Evolutionary conservation across 2,888 invertebrate species (phyloP), one percentile per base, ranked within the genome.

Genomic region (Operophtera brumata): DNA sequence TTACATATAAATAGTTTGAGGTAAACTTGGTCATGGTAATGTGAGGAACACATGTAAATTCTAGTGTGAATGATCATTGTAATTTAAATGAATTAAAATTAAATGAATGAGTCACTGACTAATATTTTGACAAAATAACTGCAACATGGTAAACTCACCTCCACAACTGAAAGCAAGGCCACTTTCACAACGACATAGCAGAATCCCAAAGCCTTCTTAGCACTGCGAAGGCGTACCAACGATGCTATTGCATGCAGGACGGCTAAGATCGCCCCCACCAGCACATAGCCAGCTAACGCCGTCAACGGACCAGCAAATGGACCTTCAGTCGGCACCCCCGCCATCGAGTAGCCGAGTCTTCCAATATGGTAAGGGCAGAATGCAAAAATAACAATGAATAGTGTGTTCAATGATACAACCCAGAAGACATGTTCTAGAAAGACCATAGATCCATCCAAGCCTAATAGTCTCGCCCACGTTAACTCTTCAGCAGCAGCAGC

Each of bases 381-480:
- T 37, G 99, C 99, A 89, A 99, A 99, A 13, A 98, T 95, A 60
- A 99, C 92, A 63, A 99, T 99, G 79, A 99, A 99, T 52, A 99
- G 91, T 0, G 99, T 98, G 77, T 99, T 99, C 26, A 99, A 87
- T 0, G 98, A 98, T 13, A 99, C 97, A 20, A 99, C 98, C 99
- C 99, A 99, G 80, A 99, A 99, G 0, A 99, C 99, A 90, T 99
- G 99, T 81, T 99, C 99, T 48, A 99, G 85, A 78, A 99, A 99
- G 43, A 98, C 96, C 70, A 99, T 92, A 0, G 99, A 99, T 0
- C 99, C 99, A 84, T 99, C 99, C 8, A 99, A 86, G 0, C 99
- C 99, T 0, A 99, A 91, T 6, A 99, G 90, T 62, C 98, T 93
- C 78, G 99, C 99, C 99, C 99, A 99, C 0, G 99, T 99, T 25